A percentile compares a stretch with the other conserved stretches of the same genome.
phyloP scores from a whole-genome alignment of 2,113 vertebrate genomes.

The Ciconia maguari region DNA sequence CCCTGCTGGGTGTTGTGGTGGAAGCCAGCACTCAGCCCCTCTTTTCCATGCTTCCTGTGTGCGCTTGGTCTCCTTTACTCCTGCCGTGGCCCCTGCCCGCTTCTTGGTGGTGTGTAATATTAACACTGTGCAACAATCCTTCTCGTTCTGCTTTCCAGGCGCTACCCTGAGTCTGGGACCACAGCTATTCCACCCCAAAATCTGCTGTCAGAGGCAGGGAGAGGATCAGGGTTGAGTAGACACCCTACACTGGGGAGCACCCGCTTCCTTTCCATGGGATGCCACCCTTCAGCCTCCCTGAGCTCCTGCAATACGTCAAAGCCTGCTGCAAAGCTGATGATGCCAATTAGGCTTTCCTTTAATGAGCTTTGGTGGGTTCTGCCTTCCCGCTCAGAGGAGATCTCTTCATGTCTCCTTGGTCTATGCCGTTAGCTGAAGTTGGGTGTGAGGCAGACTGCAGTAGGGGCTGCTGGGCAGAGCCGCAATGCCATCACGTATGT shows the following conservation, averaged over 20 bases:
- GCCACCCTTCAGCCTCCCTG: background rate
- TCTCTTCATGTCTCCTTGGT: accelerated
- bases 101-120: background rate
- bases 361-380: background rate
- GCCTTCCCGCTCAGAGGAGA: background rate
- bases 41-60: background rate
- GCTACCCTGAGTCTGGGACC: accelerated
- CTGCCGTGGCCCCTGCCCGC: background rate
- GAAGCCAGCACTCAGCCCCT: background rate
- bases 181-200: accelerated
- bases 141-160: background rate
- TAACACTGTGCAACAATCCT: background rate
- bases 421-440: accelerated
- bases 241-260: background rate
- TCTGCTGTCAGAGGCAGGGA: background rate
- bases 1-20: background rate
- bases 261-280: background rate
- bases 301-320: background rate
- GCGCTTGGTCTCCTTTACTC: background rate
- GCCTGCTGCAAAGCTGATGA: background rate
- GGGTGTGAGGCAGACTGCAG: background rate
- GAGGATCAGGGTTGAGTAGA: background rate
- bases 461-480: background rate
- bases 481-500: accelerated
- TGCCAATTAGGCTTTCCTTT: background rate